Conservation (phyloP, 2,797 vertebrate species). For the Buphagus erythrorhynchus region DNA sequence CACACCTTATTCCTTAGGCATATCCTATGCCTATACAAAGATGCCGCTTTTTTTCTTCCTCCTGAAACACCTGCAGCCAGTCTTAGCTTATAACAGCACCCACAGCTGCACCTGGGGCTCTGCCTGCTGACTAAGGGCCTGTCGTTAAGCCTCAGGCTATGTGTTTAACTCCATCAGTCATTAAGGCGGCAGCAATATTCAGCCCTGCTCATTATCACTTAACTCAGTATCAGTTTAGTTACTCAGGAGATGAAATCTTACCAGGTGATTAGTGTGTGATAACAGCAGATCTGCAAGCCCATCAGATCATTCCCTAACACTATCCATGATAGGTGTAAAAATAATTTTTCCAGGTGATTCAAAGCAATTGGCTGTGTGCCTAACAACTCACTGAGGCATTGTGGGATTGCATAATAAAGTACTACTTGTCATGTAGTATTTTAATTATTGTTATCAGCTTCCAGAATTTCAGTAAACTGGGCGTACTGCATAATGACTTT, state of each 20-base stretch:
- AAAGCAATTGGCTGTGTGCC: constrained; percentile 18
- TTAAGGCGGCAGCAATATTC: background rate
- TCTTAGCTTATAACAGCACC: background rate
- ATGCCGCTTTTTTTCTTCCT: background rate
- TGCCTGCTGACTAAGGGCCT: background rate
- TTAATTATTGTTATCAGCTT: constrained; percentile 65
- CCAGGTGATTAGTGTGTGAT: background rate
- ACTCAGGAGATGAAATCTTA: background rate
- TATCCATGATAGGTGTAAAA: background rate
- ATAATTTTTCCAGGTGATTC: constrained; percentile 32
- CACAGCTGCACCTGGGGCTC: background rate
- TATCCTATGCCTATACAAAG: background rate
- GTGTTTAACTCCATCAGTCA: background rate
- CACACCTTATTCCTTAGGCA: background rate
- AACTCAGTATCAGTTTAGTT: background rate
- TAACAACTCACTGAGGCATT: background rate
- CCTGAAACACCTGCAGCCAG: background rate
- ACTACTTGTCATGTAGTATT: constrained; percentile 8
- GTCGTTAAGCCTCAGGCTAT: background rate
- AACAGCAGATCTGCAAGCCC: background rate
- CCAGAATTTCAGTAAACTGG: constrained; percentile 57
- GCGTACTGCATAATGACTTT: constrained; percentile 53
- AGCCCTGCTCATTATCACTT: background rate
- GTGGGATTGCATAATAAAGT: constrained; percentile 32
- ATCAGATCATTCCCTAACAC: background rate